phyloP scores from a whole-genome alignment of 2,888 invertebrate genomes.

The Nudaria mundana region DNA sequence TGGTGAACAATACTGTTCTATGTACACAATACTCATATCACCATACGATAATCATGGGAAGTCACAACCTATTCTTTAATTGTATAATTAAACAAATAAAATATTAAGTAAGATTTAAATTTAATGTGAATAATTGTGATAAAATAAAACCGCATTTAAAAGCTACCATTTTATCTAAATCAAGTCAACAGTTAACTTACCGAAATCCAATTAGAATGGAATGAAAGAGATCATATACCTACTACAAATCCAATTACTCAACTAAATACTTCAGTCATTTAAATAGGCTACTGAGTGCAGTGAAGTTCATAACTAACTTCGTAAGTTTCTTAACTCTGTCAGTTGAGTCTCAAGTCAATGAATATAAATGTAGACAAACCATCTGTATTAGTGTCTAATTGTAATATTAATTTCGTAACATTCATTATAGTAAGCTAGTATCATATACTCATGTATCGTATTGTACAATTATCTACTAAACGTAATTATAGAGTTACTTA shows the following conservation, averaged over 20 bases:
- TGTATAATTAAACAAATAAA: slow-evolving; percentile 1
- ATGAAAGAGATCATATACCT: not conserved
- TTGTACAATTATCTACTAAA: too few species aligned
- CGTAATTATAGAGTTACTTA: too few species aligned
- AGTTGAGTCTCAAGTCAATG: slow-evolving; percentile 20
- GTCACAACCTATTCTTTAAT: not conserved
- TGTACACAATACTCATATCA: slow-evolving; percentile 1
- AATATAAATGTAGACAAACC: slow-evolving; percentile 32
- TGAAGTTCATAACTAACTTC: slow-evolving; percentile 3
- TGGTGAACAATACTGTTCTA: too few species aligned
- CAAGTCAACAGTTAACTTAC: not conserved
- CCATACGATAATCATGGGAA: slow-evolving; percentile 1
- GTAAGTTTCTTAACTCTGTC: slow-evolving; percentile 12
- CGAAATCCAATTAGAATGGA: not conserved
- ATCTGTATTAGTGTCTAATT: slow-evolving; percentile 41
- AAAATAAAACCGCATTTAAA: not conserved
- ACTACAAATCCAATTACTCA: not conserved
- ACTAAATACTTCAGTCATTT: too few species aligned
- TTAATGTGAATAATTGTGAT: slow-evolving; percentile 3
- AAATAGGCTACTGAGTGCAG: too few species aligned
- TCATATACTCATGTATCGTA: slow-evolving; percentile 18
- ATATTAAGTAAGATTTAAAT: slow-evolving; percentile 1
- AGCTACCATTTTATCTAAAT: not conserved
- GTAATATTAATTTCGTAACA: slow-evolving; percentile 50
- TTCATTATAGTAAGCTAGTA: slow-evolving; percentile 37